phyloP scores from a whole-genome alignment of 2,113 vertebrate genomes.

The Tringa solitaria region DNA sequence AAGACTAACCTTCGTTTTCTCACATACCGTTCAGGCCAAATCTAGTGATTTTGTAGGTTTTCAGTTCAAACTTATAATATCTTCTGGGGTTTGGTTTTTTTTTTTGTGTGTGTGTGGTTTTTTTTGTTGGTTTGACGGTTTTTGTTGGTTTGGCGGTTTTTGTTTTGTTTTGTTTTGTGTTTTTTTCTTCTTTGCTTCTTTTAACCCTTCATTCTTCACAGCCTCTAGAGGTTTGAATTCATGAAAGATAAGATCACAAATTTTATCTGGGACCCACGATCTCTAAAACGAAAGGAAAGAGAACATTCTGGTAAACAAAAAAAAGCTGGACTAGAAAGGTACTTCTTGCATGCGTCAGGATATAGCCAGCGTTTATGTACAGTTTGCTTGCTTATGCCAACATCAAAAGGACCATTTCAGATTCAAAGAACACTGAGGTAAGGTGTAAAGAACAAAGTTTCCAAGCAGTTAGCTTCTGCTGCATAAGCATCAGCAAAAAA shows the following conservation, averaged over 20 bases:
- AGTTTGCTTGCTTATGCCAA: background rate
- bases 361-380: background rate
- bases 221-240: background rate
- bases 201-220: background rate
- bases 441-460: background rate
- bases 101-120: too few species aligned
- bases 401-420: slow-evolving; percentile 1
- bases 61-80: background rate
- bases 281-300: background rate
- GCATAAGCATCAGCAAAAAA: background rate
- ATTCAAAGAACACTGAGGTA: background rate
- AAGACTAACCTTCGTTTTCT: background rate
- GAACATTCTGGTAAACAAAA: background rate
- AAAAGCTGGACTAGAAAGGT: background rate
- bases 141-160: background rate
- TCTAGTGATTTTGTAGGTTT: background rate
- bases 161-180: too few species aligned
- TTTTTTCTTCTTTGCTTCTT: background rate
- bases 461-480: background rate
- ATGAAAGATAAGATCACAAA: background rate
- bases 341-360: background rate
- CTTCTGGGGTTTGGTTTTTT: background rate
- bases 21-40: background rate
- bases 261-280: background rate
- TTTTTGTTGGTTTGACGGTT: background rate